phyloP scores from a whole-genome alignment of 1,140 invertebrate species.

The Drosophila insularis region DNA sequence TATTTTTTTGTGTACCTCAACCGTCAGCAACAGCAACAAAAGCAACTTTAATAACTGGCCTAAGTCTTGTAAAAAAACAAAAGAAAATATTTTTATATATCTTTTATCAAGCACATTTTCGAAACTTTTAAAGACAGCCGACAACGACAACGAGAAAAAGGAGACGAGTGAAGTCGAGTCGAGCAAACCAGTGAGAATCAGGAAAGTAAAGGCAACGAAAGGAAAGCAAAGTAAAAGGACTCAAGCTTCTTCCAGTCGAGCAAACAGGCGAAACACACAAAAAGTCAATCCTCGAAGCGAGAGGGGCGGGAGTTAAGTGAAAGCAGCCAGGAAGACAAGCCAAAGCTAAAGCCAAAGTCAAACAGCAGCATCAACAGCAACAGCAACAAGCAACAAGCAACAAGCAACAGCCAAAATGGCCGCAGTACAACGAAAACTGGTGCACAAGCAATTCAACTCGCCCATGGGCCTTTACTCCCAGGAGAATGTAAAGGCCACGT shows the following conservation, averaged over 20 bases:
- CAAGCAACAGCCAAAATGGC: constrained; percentile 83
- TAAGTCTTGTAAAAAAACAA: constrained; percentile 20
- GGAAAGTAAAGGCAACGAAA: not conserved
- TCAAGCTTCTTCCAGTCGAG: constrained; percentile 7
- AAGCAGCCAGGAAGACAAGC: constrained; percentile 26
- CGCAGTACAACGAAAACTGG: constrained; percentile 85
- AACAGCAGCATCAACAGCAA: constrained; percentile 29
- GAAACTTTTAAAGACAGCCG: constrained; percentile 67
- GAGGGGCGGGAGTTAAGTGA: constrained; percentile 17
- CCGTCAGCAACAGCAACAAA: constrained; percentile 25
- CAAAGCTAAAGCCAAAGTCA: constrained; percentile 38
- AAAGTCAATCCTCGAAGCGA: constrained; percentile 7
- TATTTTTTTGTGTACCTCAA: constrained; percentile 20
- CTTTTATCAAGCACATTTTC: constrained; percentile 77
- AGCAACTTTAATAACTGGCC: constrained; percentile 37
- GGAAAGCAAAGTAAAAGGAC: not conserved
- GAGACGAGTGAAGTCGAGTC: not conserved
- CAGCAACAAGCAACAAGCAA: constrained; percentile 22
- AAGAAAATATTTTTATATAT: constrained; percentile 54
- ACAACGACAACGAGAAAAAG: not conserved
- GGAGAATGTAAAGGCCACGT: constrained; percentile 90
- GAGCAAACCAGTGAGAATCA: not conserved
- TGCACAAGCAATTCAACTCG: constrained; percentile 95
- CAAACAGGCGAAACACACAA: constrained; percentile 18
- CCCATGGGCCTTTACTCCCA: constrained; percentile 93